Base-by-base conservation (phyloP, 2,888 invertebrate genomes). In the Drosophila engyochracea region DNA sequence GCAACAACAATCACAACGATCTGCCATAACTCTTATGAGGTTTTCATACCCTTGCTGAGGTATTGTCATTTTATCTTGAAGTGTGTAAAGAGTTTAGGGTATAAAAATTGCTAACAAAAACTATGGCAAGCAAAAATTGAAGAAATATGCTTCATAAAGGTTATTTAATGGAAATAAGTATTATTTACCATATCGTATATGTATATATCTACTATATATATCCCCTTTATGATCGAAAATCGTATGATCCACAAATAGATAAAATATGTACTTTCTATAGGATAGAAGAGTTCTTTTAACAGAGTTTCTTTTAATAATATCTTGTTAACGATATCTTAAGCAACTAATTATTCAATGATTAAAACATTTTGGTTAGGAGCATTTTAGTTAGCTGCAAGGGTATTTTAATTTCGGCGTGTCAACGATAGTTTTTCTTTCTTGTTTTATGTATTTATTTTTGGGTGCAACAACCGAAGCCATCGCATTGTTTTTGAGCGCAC, bases 401-500 rank as follows among this genome's bases (percentile, higher is more conserved):
- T 53, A 53, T 53, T 28, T 52, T 14, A 19, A 19, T 30, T 31
- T 52, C 52, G 28, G n/a, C 30, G 30, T n/a, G 52, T 19, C n/a
- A 12, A n/a, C 7, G 2, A 52, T 63, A 19, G 49, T 55, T 62
- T 62, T 62, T 57, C 30, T 30, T 30, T 53, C 9, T 54, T 25
- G 16, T 54, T 54, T 22, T 35, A 22, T 16, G 35, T 5, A 22
- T 9, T 16, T 22, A 33, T 62, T 70, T 68, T 72, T 76, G 64
- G 82, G 81, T 74, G 80, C 81, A 81, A 79, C 67, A 79, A 69
- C 81, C 80, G 76, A 16, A 61, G 66, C 68, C 59, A 57, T 51
- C n/a, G 49, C 57, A 52, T 47, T 57, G 35, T 52, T 47, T 61
- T 31, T 33, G 37, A 65, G 35, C 80, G 64, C 81, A 82, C 81